Conservation (phyloP, 2,888 invertebrate genomes). For the Acanthococcus lagerstroemiae region DNA sequence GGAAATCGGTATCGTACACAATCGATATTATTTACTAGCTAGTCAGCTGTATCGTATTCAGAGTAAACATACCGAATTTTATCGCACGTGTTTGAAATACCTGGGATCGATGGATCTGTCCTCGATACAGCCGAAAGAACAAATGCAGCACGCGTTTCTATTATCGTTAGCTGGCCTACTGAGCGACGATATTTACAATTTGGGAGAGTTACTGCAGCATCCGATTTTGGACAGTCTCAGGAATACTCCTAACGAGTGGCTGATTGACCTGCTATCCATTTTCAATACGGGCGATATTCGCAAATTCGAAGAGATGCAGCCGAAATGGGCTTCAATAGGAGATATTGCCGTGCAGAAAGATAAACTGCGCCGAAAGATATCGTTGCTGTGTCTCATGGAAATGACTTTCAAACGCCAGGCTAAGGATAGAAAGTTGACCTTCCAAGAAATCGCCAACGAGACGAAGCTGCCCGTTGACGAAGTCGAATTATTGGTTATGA, state of each 20-base stretch:
- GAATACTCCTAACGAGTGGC: slow-evolving; percentile 74
- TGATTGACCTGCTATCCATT: slow-evolving; percentile 70
- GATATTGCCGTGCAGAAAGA: slow-evolving; percentile 73
- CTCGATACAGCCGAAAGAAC: slow-evolving; percentile 53
- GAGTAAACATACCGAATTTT: slow-evolving; percentile 89
- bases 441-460: slow-evolving; percentile 78
- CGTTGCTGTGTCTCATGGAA: slow-evolving; percentile 92
- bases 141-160: slow-evolving; percentile 74
- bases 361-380: slow-evolving; percentile 82
- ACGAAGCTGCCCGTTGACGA: slow-evolving; percentile 73
- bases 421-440: slow-evolving; percentile 51
- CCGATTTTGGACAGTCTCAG: slow-evolving; percentile 80
- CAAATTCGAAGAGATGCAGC: slow-evolving; percentile 61
- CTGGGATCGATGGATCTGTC: slow-evolving; percentile 63
- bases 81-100: slow-evolving; percentile 80
- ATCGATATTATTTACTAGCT: slow-evolving; percentile 83
- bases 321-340: slow-evolving; percentile 66
- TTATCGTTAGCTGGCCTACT: slow-evolving; percentile 87
- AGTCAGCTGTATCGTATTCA: slow-evolving; percentile 78
- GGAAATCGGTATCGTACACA: slow-evolving; percentile 87
- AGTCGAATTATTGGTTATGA: slow-evolving; percentile 95
- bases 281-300: slow-evolving; percentile 76
- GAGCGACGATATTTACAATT: slow-evolving; percentile 91
- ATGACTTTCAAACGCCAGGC: slow-evolving; percentile 41
- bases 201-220: slow-evolving; percentile 92